phyloP scores from a whole-genome alignment of 1,140 invertebrate species.

The Pseudomyrmex gracilis region DNA sequence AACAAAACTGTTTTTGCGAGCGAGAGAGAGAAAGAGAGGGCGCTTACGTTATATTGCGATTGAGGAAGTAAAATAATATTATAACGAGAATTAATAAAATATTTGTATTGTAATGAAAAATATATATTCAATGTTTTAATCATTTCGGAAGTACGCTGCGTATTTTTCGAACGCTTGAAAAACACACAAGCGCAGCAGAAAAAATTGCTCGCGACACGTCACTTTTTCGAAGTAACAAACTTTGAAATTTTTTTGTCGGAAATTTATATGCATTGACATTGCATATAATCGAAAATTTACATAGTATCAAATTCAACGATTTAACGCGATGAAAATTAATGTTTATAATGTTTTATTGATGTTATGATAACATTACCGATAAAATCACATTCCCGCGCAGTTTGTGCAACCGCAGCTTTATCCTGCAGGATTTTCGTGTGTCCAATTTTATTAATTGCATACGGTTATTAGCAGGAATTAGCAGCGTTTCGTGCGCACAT shows the following conservation, averaged over 20 bases:
- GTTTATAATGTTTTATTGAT: slow-evolving; percentile 63
- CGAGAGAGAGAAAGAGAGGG: too few relatives aligned
- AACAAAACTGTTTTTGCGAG: background rate
- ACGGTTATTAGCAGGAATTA: slow-evolving; percentile 55
- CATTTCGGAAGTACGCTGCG: background rate
- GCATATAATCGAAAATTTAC: slow-evolving; percentile 55
- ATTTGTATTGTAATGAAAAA: background rate
- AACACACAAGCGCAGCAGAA: background rate
- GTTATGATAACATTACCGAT: slow-evolving; percentile 55
- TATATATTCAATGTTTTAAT: background rate
- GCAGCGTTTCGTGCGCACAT: slow-evolving; percentile 41
- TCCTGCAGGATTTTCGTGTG: slow-evolving; percentile 48
- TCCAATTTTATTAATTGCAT: slow-evolving; percentile 58
- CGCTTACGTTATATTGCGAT: background rate
- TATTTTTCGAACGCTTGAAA: background rate
- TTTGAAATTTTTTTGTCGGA: slow-evolving; percentile 20
- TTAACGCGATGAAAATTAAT: slow-evolving; percentile 53
- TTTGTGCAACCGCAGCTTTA: slow-evolving; percentile 50
- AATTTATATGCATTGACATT: slow-evolving; percentile 60
- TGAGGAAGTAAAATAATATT: background rate
- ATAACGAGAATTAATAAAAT: too few relatives aligned
- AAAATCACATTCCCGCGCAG: slow-evolving; percentile 53
- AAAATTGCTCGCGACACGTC: background rate
- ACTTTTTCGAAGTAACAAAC: slow-evolving; percentile 2
- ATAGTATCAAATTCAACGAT: slow-evolving; percentile 44